phyloP scores from a whole-genome alignment of 1,140 invertebrate species.

The Brachionus manjavacas region DNA sequence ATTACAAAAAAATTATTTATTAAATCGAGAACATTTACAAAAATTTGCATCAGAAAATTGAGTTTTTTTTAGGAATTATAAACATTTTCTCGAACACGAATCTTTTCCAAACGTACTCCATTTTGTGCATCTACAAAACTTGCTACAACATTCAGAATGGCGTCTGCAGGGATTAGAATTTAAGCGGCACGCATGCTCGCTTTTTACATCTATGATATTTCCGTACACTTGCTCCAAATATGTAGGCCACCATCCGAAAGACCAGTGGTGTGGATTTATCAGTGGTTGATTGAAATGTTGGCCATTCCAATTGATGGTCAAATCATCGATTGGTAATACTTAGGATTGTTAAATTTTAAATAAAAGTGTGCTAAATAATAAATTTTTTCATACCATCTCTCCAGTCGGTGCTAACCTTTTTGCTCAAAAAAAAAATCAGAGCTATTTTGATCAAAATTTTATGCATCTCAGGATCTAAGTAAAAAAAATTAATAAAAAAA shows the following conservation, averaged over 20 bases:
- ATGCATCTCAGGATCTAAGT: background rate
- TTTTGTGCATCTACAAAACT: slow-evolving; percentile 23
- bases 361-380: background rate
- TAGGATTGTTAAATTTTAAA: background rate
- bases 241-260: background rate
- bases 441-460: background rate
- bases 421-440: background rate
- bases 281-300: background rate
- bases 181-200: background rate
- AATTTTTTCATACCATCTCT: background rate
- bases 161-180: background rate
- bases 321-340: background rate
- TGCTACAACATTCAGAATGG: slow-evolving; percentile 32
- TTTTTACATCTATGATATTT: background rate
- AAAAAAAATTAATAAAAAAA: too few relatives aligned
- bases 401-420: background rate
- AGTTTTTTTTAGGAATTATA: background rate
- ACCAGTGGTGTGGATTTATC: background rate
- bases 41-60: too few relatives aligned
- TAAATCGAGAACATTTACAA: too few relatives aligned
- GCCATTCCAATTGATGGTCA: background rate
- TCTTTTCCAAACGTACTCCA: background rate
- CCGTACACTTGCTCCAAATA: slow-evolving; percentile 6
- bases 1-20: background rate
- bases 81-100: background rate